Base-by-base conservation (phyloP, 2,797 vertebrate genomes). In the Eutrigla gurnardus region DNA sequence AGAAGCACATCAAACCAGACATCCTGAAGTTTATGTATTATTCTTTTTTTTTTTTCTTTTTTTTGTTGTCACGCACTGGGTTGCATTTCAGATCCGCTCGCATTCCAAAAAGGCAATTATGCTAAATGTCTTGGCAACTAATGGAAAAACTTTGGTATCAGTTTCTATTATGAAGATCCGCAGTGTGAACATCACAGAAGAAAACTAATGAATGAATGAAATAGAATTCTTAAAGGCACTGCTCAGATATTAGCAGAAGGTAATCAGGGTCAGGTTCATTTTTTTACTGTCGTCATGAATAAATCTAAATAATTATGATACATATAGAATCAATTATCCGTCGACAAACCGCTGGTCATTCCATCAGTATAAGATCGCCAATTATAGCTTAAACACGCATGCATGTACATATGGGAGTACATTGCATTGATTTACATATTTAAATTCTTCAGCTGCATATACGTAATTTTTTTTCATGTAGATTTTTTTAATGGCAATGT, bases 171-270 rank as follows among this genome's bases (percentile, higher is more conserved):
- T 58, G 42, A 61, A 59, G 46, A 75, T 72, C 73, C 52, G 52
- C 47, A 75, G 71, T 62, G 78, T 58, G 84, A 87, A 85, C 60
- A 82, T 82, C 71, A 63, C 32, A 67, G 58, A 57, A 70, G 70
- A 79, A 25, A 25, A 60, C 80, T 85, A 92, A 91, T 91, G 90
- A 89, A 75, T 85, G 25, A 82, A 74, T 86, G 75, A 92, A 92
- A 89, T 89, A 13, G 40, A 78, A 69, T 87, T 85, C 45, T 45
- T 42, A n/a, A 80, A 73, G 53, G 54, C 63, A 62, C 10, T 11
- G 0, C 15, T 12, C 4, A 70, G 15, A 6, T 47, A 2, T 70
- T 37, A 73, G 25, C 50, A n/a, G 39, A 68, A 68, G 42, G 43
- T 75, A 14, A 75, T 60, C 15, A 57, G 35, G 42, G 36, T 77